phyloP scores from a whole-genome alignment of 30 jellyfish, hydroid and myxozoan genomes.

The Cassiopea andromeda region DNA sequence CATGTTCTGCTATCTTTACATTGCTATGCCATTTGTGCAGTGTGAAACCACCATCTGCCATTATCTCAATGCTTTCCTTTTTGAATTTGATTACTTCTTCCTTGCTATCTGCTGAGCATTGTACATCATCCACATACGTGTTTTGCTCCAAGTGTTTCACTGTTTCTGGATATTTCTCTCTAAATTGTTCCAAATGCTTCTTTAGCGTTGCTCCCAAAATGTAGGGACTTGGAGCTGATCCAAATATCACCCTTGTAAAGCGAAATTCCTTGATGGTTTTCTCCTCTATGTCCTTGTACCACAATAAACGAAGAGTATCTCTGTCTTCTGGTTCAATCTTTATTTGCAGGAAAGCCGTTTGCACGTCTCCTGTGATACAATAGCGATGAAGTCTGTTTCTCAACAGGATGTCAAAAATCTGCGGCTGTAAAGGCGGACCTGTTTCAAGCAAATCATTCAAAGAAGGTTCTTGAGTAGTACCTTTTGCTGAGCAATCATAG shows the following conservation, averaged over 20 bases:
- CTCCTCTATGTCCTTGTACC: slow-evolving; percentile 66
- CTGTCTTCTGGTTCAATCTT: slow-evolving; percentile 57
- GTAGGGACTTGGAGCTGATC: neutral
- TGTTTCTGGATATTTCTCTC: slow-evolving; percentile 1
- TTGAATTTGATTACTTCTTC: slow-evolving; percentile 61
- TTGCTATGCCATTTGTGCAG: slow-evolving; percentile 77
- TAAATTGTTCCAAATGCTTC: slow-evolving; percentile 40
- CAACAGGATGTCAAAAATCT: slow-evolving; percentile 65
- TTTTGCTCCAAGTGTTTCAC: slow-evolving; percentile 15
- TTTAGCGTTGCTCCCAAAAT: slow-evolving; percentile 67
- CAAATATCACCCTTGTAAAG: slow-evolving; percentile 26
- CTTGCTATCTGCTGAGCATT: neutral
- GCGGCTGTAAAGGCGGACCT: slow-evolving; percentile 78
- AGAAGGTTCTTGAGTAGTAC: slow-evolving; percentile 54
- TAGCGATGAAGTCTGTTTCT: slow-evolving; percentile 66
- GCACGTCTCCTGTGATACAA: slow-evolving; percentile 75
- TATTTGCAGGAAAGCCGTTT: slow-evolving; percentile 80
- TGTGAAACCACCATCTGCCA: slow-evolving; percentile 57
- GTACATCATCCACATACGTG: slow-evolving; percentile 20
- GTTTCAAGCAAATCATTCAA: slow-evolving; percentile 84
- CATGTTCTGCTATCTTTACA: slow-evolving; percentile 24
- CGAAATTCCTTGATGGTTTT: slow-evolving; percentile 35
- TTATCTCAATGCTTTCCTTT: slow-evolving; percentile 49
- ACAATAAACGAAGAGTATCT: slow-evolving; percentile 72
- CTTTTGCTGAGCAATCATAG: slow-evolving; percentile 70